Evolutionary conservation across 2,888 invertebrate genomes (phyloP), one percentile per base, ranked within the genome.

Genomic region (Standfussiana lucernea): DNA sequence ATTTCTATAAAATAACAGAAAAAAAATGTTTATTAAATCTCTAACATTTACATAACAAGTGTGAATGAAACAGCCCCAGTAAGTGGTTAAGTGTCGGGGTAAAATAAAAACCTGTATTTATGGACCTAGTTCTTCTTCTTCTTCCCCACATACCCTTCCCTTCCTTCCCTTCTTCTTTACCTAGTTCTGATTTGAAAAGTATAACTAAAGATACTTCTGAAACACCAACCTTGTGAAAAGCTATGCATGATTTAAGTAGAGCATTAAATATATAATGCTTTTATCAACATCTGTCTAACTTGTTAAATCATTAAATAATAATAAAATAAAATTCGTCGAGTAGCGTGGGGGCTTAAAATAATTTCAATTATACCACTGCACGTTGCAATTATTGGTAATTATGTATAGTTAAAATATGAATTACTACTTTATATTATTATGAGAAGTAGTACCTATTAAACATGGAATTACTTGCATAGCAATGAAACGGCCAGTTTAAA

Each of bases 371-470:
- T 24, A 53, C 42, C 11, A 59, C 1, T 37, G 21, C 42, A 32
- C n/a, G 6, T 76, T 65, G 47, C 47, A 56, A 83, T 61, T 1
- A 83, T 61, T 1, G 61, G 61, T 56, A 50, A 61, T 37, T 75
- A 28, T 18, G 35, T 42, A 35, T n/a, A 59, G 28, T 56, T 32
- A 37, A 69, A 65, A 32, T 40, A 53, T 47, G 28, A 62, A 64
- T 56, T 10, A 37, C 32, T 42, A 11, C n/a, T 15, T 37, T n/a
- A 50, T 45, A 37, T 81, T 67, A 69, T 0, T 37, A 68, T 45
- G 28, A 21, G 18, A 56, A 68, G 56, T 45, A 65, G 15, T 32
- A 28, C 28, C 28, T 56, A 77, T 21, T n/a, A 59, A 59, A 59
- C 47, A 37, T 13, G 59, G 2, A n/a, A 53, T 53, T 65, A 24